phyloP scores from a whole-genome alignment of 1,140 invertebrate species.

The Pseudachorutes palmiensis region DNA sequence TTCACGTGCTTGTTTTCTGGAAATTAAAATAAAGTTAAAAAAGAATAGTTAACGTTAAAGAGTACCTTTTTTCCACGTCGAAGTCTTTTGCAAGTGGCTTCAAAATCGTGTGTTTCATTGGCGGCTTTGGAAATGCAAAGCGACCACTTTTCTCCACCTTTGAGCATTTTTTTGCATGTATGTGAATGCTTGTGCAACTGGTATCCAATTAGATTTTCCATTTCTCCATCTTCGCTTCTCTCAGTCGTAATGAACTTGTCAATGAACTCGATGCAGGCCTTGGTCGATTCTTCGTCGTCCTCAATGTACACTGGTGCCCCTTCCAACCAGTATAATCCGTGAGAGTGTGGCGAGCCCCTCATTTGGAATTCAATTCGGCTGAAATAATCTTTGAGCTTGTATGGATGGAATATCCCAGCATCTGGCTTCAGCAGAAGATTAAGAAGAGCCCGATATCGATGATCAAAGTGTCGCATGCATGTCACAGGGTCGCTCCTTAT shows the following conservation, averaged over 20 bases:
- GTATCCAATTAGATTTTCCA: neutral
- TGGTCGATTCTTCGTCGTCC: neutral
- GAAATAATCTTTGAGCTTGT: slow-evolving; percentile 34
- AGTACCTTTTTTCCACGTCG: too few species aligned
- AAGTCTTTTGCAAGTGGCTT: too few species aligned
- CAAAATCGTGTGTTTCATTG: slow-evolving; percentile 5
- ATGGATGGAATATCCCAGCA: neutral
- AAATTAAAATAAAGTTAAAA: too few species aligned
- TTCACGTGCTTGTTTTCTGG: too few species aligned
- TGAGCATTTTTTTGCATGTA: neutral
- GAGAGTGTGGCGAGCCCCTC: slow-evolving; percentile 42
- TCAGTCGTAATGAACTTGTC: neutral
- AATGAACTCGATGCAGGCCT: neutral
- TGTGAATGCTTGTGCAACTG: neutral
- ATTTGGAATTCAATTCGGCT: slow-evolving; percentile 46
- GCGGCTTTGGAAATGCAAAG: neutral
- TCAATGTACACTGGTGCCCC: slow-evolving; percentile 36
- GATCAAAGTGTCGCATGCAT: slow-evolving; percentile 11
- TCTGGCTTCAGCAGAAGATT: neutral
- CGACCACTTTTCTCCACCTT: neutral
- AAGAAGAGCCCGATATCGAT: neutral
- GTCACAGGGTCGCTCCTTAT: slow-evolving; percentile 14
- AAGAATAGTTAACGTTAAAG: too few species aligned
- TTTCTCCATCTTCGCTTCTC: neutral
- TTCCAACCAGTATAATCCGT: slow-evolving; percentile 40